Base-by-base conservation (phyloP, 2,888 invertebrate species). In the Leptinotarsa tumamoca region DNA sequence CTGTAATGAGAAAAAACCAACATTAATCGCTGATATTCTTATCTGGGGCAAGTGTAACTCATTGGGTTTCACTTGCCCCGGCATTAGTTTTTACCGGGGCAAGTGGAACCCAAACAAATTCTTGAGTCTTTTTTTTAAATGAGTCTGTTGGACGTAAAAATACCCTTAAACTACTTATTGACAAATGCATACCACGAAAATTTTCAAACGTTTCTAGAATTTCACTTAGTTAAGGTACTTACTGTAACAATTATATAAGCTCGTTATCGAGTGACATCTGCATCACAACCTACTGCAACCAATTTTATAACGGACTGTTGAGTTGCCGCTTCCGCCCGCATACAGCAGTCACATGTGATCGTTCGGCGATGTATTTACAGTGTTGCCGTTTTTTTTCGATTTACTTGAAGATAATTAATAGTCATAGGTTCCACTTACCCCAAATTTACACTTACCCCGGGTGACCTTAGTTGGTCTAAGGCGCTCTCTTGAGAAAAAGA, bases 41-140 rank as follows among this genome's bases (percentile, higher is more conserved):
- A 51, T n/a, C 68, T 68, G 68, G 68, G 68, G 68, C 52, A 68
- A 68, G 68, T 68, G 68, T 18, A 51, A 68, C 52, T 27, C 49
- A 67, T 33, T 67, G 21, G 50, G 67, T 67, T 67, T 17, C 67
- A 67, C 67, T 50, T 67, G 67, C 67, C 67, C 67, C 67, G 23
- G 21, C 23, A 50, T n/a, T 18, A 50, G 23, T 67, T 67, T 67
- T 68, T 21, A 58, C 68, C 27, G 68, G 68, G 51, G 51, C 68
- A 52, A 68, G 67, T 67, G 67, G 33, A 67, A 67, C 67, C 67
- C 67, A 67, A 43, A 43, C 67, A 67, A 67, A 67, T 67, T 67
- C 67, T 18, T 67, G 67, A 67, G 67, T 67, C 49, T 67, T 43
- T 67, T 67, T 67, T 67, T 49, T 67, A 49, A 67, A 67, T 67